These are phyloP conservation scores for Galerucella pusilla DNA, from an alignment of 2,888 invertebrate species.

Conservation along the genomic window DNA sequence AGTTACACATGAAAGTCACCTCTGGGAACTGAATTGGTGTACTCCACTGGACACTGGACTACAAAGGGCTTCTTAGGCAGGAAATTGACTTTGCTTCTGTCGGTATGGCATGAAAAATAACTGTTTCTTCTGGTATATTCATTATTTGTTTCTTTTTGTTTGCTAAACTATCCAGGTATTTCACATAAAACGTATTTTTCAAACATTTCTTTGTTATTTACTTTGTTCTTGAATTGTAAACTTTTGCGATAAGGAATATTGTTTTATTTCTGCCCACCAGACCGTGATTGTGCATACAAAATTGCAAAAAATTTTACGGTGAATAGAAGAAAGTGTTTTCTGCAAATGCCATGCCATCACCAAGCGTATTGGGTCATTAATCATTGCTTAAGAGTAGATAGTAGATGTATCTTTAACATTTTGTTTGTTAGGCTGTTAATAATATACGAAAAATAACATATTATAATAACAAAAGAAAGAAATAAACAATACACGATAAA, in stretches of 20 bases:
- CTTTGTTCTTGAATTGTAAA: not conserved
- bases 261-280: slow-evolving; percentile 11
- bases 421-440: not conserved
- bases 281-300: slow-evolving; percentile 6
- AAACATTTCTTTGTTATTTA: not conserved
- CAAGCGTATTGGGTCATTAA: not conserved
- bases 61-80: no score
- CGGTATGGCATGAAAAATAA: no score
- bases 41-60: no score
- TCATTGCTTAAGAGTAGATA: no score
- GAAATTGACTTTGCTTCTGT: no score
- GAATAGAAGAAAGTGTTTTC: slow-evolving; percentile 8
- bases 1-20: no score
- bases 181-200: not conserved
- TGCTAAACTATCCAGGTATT: not conserved
- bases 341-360: no score
- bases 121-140: no score
- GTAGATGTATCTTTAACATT: not conserved
- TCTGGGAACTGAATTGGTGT: no score
- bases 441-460: no score
- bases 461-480: no score
- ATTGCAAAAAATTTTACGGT: not conserved
- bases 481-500: no score
- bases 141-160: not conserved
- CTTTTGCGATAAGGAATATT: not conserved